Evolutionary conservation across 2,888 invertebrate species (phyloP), one percentile per base, ranked within the genome.

Genomic region (Sepiola atlantica): DNA sequence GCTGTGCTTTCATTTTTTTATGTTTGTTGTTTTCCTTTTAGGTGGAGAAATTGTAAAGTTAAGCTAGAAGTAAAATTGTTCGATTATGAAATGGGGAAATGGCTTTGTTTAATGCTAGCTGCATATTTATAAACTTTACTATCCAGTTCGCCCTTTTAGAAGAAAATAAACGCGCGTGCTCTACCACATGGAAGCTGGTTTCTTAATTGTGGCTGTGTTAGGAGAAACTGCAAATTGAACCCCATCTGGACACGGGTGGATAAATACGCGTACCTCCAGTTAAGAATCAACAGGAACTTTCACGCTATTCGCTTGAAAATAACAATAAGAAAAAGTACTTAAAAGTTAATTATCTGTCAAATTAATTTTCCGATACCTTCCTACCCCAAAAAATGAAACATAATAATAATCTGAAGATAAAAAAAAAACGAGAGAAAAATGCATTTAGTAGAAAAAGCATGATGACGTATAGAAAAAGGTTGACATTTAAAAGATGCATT

Each of bases 221-320:
- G 14, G 28, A 18, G 77, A 12, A 18, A 77, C 77, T n/a, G 77
- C 77, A 77, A 77, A n/a, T 32, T 77, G 77, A 16, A 77, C 77
- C 32, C 32, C 16, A n/a, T 77, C n/a, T 32, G 77, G n/a, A 14
- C n/a, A n/a, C n/a, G n/a, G 77, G n/a, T n/a, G 77, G 77, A 77
- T 77, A 77, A n/a, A 77, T 18, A 77, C 14, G 77, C 77, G n/a
- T 77, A n/a, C 32, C 77, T 77, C n/a, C n/a, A 77, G 77, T 77
- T 77, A 77, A 77, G 77, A 77, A 32, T 77, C 77, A 77, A 77
- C n/a, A 77, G 77, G 77, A 77, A n/a, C n/a, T 77, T n/a, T 77
- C n/a, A 32, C 77, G n/a, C 77, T 77, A 77, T 77, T n/a, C 77
- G n/a, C 12, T 32, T n/a, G 77, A 45, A 45, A 45, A 45, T 45